Evolutionary conservation across 2,113 vertebrate species (phyloP).

Genomic region (Platysternon megacephalum): DNA sequence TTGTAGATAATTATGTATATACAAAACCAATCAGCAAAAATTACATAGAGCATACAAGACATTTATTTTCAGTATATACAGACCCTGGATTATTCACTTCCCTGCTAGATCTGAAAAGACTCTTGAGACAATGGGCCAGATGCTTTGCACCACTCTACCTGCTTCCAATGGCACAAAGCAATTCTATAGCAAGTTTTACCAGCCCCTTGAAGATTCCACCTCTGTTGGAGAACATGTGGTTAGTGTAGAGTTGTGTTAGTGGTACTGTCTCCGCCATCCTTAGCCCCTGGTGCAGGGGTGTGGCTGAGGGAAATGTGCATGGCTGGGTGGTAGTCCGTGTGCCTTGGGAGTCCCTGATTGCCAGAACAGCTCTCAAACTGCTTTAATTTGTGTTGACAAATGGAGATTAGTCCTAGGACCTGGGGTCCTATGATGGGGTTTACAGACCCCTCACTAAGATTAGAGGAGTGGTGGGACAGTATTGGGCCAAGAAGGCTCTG

Average conservation of each 20-base stretch:
- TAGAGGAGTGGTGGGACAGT: background rate
- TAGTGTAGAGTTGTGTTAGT: background rate
- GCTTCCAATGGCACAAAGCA: background rate
- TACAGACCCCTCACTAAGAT: background rate
- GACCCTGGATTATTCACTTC: background rate
- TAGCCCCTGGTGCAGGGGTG: background rate
- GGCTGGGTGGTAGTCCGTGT: background rate
- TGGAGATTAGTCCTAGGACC: background rate
- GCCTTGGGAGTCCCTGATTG: background rate
- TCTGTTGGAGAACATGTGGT: background rate
- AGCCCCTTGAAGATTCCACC: background rate
- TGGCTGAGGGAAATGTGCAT: background rate
- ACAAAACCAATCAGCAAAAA: background rate
- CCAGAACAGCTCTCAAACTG: background rate
- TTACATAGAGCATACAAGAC: background rate
- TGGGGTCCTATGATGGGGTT: background rate
- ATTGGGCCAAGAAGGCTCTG: background rate
- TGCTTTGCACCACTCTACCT: background rate
- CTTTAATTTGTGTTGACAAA: background rate
- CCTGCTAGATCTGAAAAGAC: background rate
- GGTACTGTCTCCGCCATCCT: fast-evolving
- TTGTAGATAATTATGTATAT: background rate
- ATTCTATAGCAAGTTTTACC: background rate
- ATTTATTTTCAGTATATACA: background rate
- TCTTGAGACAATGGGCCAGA: background rate